Base-by-base conservation (phyloP, 2,797 vertebrate species). In the Tadarida brasiliensis region DNA sequence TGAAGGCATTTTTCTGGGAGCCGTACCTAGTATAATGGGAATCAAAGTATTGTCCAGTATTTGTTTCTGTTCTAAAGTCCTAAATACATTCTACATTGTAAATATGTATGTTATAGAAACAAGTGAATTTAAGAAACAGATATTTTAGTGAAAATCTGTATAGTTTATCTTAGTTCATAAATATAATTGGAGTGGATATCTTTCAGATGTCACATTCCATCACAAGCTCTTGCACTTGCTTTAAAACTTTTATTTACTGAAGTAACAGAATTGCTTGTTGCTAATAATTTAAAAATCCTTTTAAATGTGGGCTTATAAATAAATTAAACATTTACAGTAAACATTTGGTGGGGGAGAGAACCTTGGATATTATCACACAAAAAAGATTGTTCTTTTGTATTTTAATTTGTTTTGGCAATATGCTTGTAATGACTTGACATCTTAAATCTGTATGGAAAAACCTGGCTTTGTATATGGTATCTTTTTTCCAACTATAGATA, bases 381-480 rank as follows among this genome's bases (percentile, higher is more conserved):
- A 82, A 94, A 81, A 87, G 24, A 51, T 7, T 26, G 1, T 95
- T 88, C 65, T 85, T 95, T 68, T 49, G 33, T 74, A 28, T 90
- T 94, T 61, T 11, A 35, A 1, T 84, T 89, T 59, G 17, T 57
- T 74, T 93, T 83, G 77, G 73, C 33, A 90, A 3, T 80, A 44
- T 80, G 26, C 26, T 83, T 71, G 19, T 88, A 49, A 82, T 59
- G 28, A 44, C 5, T 76, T 87, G 65, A 33, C 1, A 17, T 61
- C 76, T 92, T 95, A 78, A 78, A 63, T 94, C 85, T 84, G 22
- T 71, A 33, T 77, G 28, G 54, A 39, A 89, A 86, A 56, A 82
- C 26, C n/a, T 78, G 82, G 22, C 44, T 92, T 12, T 71, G 3
- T 82, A 1, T 61, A 16, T 68, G 33, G n/a, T 26, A 77, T 77